phyloP scores from a whole-genome alignment of 2,113 vertebrate species.

The Oryzias melastigma region DNA sequence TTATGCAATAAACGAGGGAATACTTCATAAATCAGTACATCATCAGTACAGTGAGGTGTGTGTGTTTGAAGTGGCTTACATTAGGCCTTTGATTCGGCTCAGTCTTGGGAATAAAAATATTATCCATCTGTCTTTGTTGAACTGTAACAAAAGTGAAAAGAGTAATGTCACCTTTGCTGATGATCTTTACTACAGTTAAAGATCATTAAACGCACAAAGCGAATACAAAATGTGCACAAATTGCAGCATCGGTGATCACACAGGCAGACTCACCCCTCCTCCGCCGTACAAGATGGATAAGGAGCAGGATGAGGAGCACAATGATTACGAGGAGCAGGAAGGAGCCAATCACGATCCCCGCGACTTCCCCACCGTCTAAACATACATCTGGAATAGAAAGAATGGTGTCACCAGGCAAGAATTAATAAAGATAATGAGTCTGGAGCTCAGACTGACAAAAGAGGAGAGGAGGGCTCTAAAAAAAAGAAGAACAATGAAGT shows the following conservation, averaged over 20 bases:
- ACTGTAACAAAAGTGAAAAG: constrained; percentile 26
- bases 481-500: constrained; percentile 42
- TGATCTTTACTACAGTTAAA: no score
- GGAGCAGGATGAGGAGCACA: constrained; percentile 69
- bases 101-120: constrained; percentile 34
- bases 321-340: constrained; percentile 70
- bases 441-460: constrained; percentile 32
- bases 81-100: constrained; percentile 40
- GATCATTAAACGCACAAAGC: not conserved
- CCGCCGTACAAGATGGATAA: constrained; percentile 55
- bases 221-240: constrained; percentile 1
- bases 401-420: constrained; percentile 26
- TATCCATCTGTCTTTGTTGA: constrained; percentile 44
- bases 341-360: constrained; percentile 76
- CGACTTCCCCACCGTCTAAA: constrained; percentile 72
- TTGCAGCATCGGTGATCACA: not conserved
- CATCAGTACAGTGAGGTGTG: no score
- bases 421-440: constrained; percentile 58
- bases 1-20: no score
- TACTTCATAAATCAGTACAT: no score
- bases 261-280: constrained; percentile 54
- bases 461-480: constrained; percentile 13
- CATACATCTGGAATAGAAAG: constrained; percentile 64
- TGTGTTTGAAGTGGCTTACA: constrained; percentile 55
- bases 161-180: not conserved